These are phyloP conservation scores for Eristalis tenax DNA, from an alignment of 2,888 invertebrate species.

Conservation along the genomic window DNA sequence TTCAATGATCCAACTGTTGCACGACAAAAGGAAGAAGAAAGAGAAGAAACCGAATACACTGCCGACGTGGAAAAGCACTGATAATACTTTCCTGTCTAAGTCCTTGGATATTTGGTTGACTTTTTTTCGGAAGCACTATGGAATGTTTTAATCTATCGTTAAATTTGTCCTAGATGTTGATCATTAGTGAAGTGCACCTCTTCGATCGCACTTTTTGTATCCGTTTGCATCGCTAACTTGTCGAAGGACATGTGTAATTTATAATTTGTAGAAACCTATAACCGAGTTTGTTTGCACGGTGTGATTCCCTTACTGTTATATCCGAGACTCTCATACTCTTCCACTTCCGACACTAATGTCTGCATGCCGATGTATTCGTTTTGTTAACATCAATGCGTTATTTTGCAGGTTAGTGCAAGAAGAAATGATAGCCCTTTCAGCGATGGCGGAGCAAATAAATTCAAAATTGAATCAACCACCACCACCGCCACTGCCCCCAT, in stretches of 20 bases:
- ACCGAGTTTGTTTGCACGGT: conserved; percentile 61
- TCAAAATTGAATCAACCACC: conserved; percentile 81
- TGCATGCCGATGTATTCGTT: background rate
- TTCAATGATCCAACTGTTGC: too few relatives aligned
- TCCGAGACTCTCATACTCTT: conserved; percentile 22
- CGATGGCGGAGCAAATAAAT: conserved; percentile 88
- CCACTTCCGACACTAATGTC: conserved; percentile 46
- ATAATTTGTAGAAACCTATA: conserved; percentile 18
- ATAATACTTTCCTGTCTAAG: too few relatives aligned
- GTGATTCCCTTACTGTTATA: conserved; percentile 36
- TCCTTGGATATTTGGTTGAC: too few relatives aligned
- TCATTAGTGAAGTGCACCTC: background rate
- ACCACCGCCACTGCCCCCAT: conserved; percentile 69
- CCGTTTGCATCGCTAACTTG: background rate
- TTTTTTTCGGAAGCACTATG: background rate
- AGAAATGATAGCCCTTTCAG: conserved; percentile 87
- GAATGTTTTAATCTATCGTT: background rate
- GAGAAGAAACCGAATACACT: too few relatives aligned
- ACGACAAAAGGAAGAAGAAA: too few relatives aligned
- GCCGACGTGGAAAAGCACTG: too few relatives aligned
- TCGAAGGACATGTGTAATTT: background rate
- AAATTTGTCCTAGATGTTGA: background rate
- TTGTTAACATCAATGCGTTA: background rate
- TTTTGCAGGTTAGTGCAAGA: conserved; percentile 85
- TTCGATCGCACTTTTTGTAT: background rate